A percentile compares a stretch with the other conserved stretches of the same genome.
phyloP scores from a whole-genome alignment of 2,888 invertebrate species.

The Drosophila neonasuta region DNA sequence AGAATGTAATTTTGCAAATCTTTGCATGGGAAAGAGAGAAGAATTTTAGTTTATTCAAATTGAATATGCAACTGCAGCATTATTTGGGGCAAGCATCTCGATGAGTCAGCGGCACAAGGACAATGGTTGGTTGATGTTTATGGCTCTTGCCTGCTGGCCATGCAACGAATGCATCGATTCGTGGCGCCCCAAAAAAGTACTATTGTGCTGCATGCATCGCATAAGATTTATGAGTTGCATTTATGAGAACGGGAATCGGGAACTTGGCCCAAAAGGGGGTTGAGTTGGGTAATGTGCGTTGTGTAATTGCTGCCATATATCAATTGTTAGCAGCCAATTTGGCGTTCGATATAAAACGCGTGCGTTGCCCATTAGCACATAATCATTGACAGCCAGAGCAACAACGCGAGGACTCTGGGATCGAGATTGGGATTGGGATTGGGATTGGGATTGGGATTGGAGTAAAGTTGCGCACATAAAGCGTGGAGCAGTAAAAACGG shows the following conservation, averaged over 20 bases:
- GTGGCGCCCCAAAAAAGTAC: slow-evolving; percentile 25
- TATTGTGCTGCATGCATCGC: slow-evolving; percentile 50
- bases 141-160: slow-evolving; percentile 51
- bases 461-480: slow-evolving; percentile 40
- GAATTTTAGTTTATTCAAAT: background rate
- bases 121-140: slow-evolving; percentile 59
- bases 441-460: slow-evolving; percentile 23
- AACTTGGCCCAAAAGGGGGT: background rate
- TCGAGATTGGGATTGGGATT: slow-evolving; percentile 2
- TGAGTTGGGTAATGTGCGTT: slow-evolving; percentile 58
- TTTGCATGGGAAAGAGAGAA: too few relatives aligned
- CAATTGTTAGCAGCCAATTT: slow-evolving; percentile 75
- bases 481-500: slow-evolving; percentile 35
- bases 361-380: slow-evolving; percentile 67
- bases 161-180: slow-evolving; percentile 47
- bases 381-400: slow-evolving; percentile 52
- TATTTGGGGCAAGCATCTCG: slow-evolving; percentile 30
- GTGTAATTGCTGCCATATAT: slow-evolving; percentile 70
- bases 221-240: slow-evolving; percentile 70
- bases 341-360: slow-evolving; percentile 68
- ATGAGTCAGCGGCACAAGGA: slow-evolving; percentile 49
- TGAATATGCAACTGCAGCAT: slow-evolving; percentile 14
- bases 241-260: slow-evolving; percentile 52
- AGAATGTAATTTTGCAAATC: too few relatives aligned
- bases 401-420: background rate